Conservation (phyloP, 1,140 invertebrate genomes). For the Uloborus diversus region DNA sequence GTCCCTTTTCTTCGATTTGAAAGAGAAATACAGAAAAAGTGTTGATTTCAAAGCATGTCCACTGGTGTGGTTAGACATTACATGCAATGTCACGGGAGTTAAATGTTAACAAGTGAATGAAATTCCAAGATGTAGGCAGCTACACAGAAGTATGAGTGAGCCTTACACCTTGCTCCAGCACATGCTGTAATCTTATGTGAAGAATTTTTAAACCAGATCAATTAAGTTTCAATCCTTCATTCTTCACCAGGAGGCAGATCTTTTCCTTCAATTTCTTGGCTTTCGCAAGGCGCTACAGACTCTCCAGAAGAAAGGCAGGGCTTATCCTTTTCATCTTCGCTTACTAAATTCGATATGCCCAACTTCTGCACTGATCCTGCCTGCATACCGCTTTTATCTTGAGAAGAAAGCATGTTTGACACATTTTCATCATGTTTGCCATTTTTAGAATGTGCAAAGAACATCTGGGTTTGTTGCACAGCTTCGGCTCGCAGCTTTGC, state of each 20-base stretch:
- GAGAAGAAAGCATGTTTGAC: neutral
- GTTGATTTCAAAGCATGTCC: conserved; percentile 37
- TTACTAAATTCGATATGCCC: neutral
- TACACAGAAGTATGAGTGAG: conserved; percentile 8
- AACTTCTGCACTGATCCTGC: conserved; percentile 8
- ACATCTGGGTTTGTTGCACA: conserved; percentile 62
- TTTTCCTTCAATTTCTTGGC: too few species aligned
- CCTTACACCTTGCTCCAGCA: conserved; percentile 13
- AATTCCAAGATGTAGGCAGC: conserved; percentile 35
- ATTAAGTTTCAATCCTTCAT: conserved; percentile 12
- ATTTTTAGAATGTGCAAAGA: conserved; percentile 59
- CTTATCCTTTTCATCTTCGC: conserved; percentile 25
- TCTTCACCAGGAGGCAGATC: conserved; percentile 34
- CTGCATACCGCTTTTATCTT: conserved; percentile 34
- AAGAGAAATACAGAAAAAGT: conserved; percentile 46
- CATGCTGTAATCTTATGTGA: too few species aligned
- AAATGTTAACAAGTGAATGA: conserved; percentile 41
- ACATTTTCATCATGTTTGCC: conserved; percentile 34
- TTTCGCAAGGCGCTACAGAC: neutral
- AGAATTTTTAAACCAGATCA: conserved; percentile 20
- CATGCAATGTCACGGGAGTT: conserved; percentile 41
- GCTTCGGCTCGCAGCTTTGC: conserved; percentile 63
- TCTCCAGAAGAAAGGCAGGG: neutral
- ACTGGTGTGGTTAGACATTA: conserved; percentile 20
- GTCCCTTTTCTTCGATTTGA: conserved; percentile 26